Base-by-base conservation (phyloP, 2,888 invertebrate species). In the Trichopoda pennipes region DNA sequence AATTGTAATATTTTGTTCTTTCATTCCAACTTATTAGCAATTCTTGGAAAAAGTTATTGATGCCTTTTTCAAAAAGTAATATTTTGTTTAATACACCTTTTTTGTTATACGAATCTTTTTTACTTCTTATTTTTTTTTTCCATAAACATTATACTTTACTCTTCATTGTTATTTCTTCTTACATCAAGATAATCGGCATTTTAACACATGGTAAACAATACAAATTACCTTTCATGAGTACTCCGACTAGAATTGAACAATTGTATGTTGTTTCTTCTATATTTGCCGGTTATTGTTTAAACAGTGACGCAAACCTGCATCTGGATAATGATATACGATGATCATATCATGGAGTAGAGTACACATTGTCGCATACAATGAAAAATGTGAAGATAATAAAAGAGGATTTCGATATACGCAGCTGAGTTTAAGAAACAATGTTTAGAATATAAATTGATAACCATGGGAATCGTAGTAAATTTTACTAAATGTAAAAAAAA, bases 201-300 rank as follows among this genome's bases (percentile, higher is more conserved):
- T 77, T 77, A 77, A 63, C 73, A 78, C 77, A 78, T 81, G 69
- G 53, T 47, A 35, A 64, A 81, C 78, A 77, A 81, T 81, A 78
- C 81, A 81, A 78, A 81, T 81, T 81, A 70, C 69, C 77, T 72
- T 64, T 64, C 53, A 42, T 53, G 21, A 63, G 32, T 49, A 58
- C 47, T 47, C 58, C 16, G 12, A 47, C 72, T 44, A 73, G 28
- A 53, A 28, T 61, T 61, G 32, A 35, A 42, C 63, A 64, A 55
- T 74, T 74, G 63, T 66, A 51, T 66, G 49, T 56, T 66, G 44
- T 58, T 44, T 55, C 47, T 47, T 16, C 17, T 68, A 3, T 49
- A 17, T 17, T 49, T 49, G 9, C 51, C 32, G 49, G 32, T 0
- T 61, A 53, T 58, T 69, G 74, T 74, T 38, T 38, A 12, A 28